Evolutionary conservation across 2,113 vertebrate species (phyloP), one percentile per base, ranked within the genome.

Genomic region (Felis chaus): DNA sequence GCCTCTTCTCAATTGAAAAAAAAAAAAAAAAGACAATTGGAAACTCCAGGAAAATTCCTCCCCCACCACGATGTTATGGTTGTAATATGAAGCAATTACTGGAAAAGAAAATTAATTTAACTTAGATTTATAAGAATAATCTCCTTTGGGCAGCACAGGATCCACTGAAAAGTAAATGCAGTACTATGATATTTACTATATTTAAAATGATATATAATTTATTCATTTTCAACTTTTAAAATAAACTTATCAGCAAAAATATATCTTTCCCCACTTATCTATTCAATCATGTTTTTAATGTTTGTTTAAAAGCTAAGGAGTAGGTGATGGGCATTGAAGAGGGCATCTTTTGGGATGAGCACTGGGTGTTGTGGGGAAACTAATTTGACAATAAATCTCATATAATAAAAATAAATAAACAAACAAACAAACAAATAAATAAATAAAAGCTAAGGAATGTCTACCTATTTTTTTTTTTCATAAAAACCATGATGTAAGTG

Each of bases 141-240:
- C 33, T 94, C 63, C 82, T 92, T 48, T 92, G 76, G 31, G 21
- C 13, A 90, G 36, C n/a, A 90, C 0, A 79, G 11, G 12, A 81
- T 61, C 21, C 81, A 92, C 1, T 65, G 15, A 73, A 69, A 97
- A 69, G 83, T 27, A 92, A 97, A 94, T 25, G 4, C 65, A 80
- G 93, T 27, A 25, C 31, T 91, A 45, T 73, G 36, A 45, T 81
- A 55, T 3, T 53, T 11, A 84, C 27, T 13, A 84, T 27, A 87
- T 82, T 89, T 96, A 39, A 69, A 83, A 21, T 85, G 16, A 63
- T 63, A 85, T 10, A n/a, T 79, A 92, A 95, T n/a, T 45, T 69
- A 79, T 48, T 94, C n/a, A 88, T 79, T 91, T 95, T 82, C 50
- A 94, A 89, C 76, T 68, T 97, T 88, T 74, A 71, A n/a, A 94